Percentiles rank a stretch among this genome's conserved stretches.
Conservation (phyloP, 2,113 vertebrate species). For the Zapus hudsonius region DNA sequence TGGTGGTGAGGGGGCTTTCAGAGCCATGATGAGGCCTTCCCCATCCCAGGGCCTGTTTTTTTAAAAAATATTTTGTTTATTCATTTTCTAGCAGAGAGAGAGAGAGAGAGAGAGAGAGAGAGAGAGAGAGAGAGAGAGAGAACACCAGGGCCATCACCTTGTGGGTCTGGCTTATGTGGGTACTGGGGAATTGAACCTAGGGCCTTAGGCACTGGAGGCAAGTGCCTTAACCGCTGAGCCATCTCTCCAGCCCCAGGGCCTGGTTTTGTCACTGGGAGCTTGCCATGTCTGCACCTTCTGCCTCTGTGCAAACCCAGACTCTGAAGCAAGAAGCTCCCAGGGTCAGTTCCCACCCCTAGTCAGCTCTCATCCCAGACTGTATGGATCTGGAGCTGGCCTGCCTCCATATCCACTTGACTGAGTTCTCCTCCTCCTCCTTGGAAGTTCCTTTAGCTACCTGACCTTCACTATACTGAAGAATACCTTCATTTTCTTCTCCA, state of each 20-base stretch:
- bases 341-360: neutral
- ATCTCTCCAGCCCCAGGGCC: too few relatives aligned
- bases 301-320: neutral
- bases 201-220: too few relatives aligned
- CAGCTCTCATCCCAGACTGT: neutral
- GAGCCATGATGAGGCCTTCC: neutral
- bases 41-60: neutral
- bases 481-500: neutral
- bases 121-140: too few relatives aligned
- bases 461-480: neutral
- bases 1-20: constrained; percentile 34
- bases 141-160: too few relatives aligned
- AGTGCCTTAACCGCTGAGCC: too few relatives aligned
- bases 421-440: neutral
- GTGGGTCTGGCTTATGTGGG: too few relatives aligned
- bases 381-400: neutral
- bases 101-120: too few relatives aligned
- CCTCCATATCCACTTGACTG: neutral
- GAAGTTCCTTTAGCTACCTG: neutral
- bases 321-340: neutral
- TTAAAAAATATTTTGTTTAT: too few relatives aligned
- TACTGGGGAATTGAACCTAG: too few relatives aligned
- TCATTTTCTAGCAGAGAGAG: too few relatives aligned
- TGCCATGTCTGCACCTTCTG: neutral
- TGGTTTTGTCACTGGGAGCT: neutral